phyloP scores from a whole-genome alignment of 2,797 vertebrate species.

The Aselliscus stoliczkanus region DNA sequence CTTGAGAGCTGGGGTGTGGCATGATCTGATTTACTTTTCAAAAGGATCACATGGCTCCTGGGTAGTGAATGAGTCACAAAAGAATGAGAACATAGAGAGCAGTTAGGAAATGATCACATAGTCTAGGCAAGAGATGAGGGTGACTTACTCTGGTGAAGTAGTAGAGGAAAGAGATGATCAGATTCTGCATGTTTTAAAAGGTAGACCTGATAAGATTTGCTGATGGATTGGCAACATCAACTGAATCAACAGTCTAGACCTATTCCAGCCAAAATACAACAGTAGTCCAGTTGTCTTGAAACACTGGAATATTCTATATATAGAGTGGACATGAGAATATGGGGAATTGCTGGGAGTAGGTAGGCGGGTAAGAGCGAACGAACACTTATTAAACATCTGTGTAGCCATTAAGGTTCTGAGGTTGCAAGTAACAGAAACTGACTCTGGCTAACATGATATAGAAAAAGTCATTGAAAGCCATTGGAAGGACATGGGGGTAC shows the following conservation, averaged over 20 bases:
- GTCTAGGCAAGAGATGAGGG: background rate
- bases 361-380: background rate
- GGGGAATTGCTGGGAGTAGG: background rate
- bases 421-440: background rate
- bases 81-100: background rate
- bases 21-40: background rate
- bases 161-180: background rate
- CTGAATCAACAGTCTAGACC: background rate
- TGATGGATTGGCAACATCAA: background rate
- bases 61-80: background rate
- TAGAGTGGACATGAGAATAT: background rate
- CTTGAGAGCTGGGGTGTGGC: background rate
- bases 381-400: background rate
- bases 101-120: background rate
- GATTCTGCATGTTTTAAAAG: background rate
- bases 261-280: background rate
- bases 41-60: background rate
- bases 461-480: background rate
- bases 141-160: background rate
- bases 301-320: background rate
- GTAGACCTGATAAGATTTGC: background rate
- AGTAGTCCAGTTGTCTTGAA: background rate
- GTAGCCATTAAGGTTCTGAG: background rate
- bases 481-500: background rate
- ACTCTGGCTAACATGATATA: background rate